These are phyloP conservation scores for Amyelois transitella DNA, from an alignment of 1,140 invertebrate genomes.

Conservation along the genomic window DNA sequence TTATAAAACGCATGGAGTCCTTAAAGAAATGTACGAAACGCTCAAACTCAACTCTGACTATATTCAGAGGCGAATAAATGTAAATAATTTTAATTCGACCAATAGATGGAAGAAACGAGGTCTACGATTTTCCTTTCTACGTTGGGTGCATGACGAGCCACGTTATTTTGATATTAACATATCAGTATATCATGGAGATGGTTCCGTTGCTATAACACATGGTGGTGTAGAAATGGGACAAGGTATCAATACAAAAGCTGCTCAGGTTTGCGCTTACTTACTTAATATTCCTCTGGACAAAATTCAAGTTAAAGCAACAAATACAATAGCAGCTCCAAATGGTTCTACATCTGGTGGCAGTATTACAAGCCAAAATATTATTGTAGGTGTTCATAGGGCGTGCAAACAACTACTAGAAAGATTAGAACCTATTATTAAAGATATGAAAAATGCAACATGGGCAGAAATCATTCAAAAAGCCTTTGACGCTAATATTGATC, in stretches of 20 bases:
- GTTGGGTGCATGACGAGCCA: slow-evolving; percentile 73
- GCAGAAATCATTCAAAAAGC: slow-evolving; percentile 76
- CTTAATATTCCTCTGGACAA: slow-evolving; percentile 81
- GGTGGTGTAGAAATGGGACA: slow-evolving; percentile 90
- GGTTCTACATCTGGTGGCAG: slow-evolving; percentile 77
- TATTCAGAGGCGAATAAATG: slow-evolving; percentile 69
- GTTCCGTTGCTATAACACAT: slow-evolving; percentile 83
- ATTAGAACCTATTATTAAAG: slow-evolving; percentile 77
- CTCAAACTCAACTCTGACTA: slow-evolving; percentile 77
- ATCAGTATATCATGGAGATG: slow-evolving; percentile 83
- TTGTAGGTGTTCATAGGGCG: slow-evolving; percentile 23
- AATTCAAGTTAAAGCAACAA: slow-evolving; percentile 79
- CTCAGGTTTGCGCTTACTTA: slow-evolving; percentile 82
- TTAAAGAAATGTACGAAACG: slow-evolving; percentile 30
- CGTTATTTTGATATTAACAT: slow-evolving; percentile 77
- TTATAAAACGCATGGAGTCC: slow-evolving; percentile 41
- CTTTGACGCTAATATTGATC: slow-evolving; percentile 73
- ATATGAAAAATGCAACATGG: slow-evolving; percentile 77
- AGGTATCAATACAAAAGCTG: slow-evolving; percentile 84
- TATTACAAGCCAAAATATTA: slow-evolving; percentile 29
- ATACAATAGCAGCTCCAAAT: slow-evolving; percentile 77
- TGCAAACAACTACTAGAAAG: slow-evolving; percentile 70
- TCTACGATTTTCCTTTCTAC: slow-evolving; percentile 80
- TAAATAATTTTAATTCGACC: slow-evolving; percentile 78
- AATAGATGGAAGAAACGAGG: slow-evolving; percentile 88